These are phyloP conservation scores for Oryctolagus cuniculus DNA, from an alignment of 2,113 vertebrate genomes.

Conservation along the genomic window mOryCun1.1 NC_091440.1:19450001-19450500, in stretches of 20 bases:
- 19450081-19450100: too few relatives aligned
- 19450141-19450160: too few relatives aligned
- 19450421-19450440: conserved; percentile 31
- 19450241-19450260: not conserved
- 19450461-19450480: conserved; percentile 37
- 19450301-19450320: conserved; percentile 30
- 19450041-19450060: too few relatives aligned
- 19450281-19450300: not conserved
- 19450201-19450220: not conserved
- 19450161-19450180: too few relatives aligned
- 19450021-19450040: too few relatives aligned
- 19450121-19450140: too few relatives aligned
- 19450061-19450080: too few relatives aligned
- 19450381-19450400: not conserved
- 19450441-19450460: conserved; percentile 30
- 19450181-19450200: too few relatives aligned
- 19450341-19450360: conserved; percentile 32
- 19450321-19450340: conserved; percentile 8
- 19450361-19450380: conserved; percentile 40
- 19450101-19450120: too few relatives aligned
- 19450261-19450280: not conserved
- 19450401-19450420: conserved; percentile 45
- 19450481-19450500: conserved; percentile 40
- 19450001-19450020: too few relatives aligned
- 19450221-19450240: not conserved